Base-by-base conservation (phyloP, 2,113 vertebrate species). In the Pseudopodoces humilis region DNA sequence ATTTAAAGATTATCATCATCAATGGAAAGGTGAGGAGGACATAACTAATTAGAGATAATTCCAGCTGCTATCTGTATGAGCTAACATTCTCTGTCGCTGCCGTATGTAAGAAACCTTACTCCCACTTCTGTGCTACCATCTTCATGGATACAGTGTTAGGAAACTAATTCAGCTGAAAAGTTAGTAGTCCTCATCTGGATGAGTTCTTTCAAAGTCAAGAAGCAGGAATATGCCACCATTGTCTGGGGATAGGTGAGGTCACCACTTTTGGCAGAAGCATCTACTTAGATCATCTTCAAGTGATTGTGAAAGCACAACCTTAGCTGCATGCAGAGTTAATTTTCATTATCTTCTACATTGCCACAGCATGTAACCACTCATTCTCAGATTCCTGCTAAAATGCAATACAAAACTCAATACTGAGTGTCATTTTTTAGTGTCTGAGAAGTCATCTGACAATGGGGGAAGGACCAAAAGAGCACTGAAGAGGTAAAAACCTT, bases 261-360 rank as follows among this genome's bases (percentile, higher is more conserved):
- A 96, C 59, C 59, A 63, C 85, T 92, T 92, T 43, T 88, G 94
- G 76, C 85, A 95, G 90, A 82, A 93, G 92, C 63, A 93, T 52
- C 46, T 94, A 95, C 86, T 96, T 90, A 95, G 94, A 92, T 88
- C 50, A 71, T 87, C 82, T 93, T 96, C 63, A 95, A 96, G 59
- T 95, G 92, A 96, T 92, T 97, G 79, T 92, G 94, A 96, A 92
- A 95, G 85, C 52, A 53, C 62, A 85, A 76, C 83, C 88, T 80
- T 72, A 77, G 92, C 88, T 88, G 77, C 96, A 94, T 1, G 92
- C 92, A 92, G 96, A 92, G 75, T 43, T 96, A 77, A 94, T 94
- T 96, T n/a, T 87, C 82, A 90, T 96, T 91, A 96, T 79, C 75
- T 93, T 76, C 64, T 88, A 41, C 79, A 55, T 50, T 85, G 59